Conservation (phyloP, 2,888 invertebrate species). For the Amphipoea lucens region DNA sequence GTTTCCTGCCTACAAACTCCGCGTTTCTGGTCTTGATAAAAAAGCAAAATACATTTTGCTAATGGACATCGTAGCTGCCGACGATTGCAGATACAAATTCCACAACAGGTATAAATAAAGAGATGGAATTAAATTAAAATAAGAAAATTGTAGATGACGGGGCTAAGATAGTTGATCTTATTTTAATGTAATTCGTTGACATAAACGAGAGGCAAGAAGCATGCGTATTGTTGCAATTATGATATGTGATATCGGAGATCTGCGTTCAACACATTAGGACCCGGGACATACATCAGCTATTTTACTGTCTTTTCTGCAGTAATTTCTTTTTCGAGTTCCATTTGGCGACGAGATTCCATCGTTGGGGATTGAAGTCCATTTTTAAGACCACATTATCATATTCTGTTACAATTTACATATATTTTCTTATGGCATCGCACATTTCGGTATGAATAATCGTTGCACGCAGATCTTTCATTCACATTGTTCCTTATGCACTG, state of each 20-base stretch:
- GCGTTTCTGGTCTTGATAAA: conserved; percentile 98
- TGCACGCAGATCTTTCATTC: conserved; percentile 87
- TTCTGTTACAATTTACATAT: conserved; percentile 58
- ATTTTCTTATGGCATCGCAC: conserved; percentile 54
- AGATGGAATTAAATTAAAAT: conserved; percentile 88
- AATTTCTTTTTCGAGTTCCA: conserved; percentile 42
- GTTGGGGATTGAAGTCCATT: conserved; percentile 54
- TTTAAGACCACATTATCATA: conserved; percentile 53
- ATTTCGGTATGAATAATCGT: conserved; percentile 66
- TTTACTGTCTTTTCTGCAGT: conserved; percentile 32
- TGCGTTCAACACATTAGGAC: conserved; percentile 72
- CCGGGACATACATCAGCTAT: conserved; percentile 23
- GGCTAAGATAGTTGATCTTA: conserved; percentile 81
- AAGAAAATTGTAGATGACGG: conserved; percentile 79
- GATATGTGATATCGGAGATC: conserved; percentile 78
- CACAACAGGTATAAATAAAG: conserved; percentile 95
- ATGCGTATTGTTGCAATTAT: conserved; percentile 88
- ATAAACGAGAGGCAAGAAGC: conserved; percentile 91
- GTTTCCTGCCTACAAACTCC: conserved; percentile 99
- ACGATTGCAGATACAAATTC: conserved; percentile 98
- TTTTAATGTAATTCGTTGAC: conserved; percentile 88
- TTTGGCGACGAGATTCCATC: conserved; percentile 54
- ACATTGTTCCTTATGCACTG: conserved; percentile 77
- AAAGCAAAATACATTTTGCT: conserved; percentile 99
- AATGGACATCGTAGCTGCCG: conserved; percentile 99